Evolutionary conservation across 2,888 invertebrate species (phyloP).

Genomic region (Acanthosepion lycidas): DNA sequence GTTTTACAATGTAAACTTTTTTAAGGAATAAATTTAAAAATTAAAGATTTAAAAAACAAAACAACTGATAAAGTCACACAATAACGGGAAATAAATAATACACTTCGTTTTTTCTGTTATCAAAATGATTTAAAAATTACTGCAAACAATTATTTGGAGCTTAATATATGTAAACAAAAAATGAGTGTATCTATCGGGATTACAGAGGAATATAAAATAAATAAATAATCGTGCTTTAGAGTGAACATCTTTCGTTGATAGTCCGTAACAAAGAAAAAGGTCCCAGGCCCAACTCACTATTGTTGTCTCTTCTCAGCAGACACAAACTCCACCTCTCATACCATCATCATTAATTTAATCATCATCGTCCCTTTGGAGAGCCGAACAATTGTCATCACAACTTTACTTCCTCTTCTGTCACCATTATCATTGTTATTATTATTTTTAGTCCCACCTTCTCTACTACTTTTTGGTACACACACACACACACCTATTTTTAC

Average conservation of each 20-base stretch:
- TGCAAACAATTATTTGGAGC: no score
- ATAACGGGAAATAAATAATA: no score
- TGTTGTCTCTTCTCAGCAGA: background rate
- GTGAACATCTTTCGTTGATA: background rate
- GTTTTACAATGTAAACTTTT: no score
- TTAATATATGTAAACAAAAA: no score
- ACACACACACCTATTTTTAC: background rate
- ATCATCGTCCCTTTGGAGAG: background rate
- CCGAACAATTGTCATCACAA: conserved; percentile 18
- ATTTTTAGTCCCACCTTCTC: background rate
- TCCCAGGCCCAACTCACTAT: background rate
- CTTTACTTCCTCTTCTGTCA: background rate
- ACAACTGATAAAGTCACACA: no score
- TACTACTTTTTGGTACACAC: background rate
- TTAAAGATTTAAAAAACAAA: no score
- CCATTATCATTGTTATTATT: background rate
- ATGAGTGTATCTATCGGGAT: no score
- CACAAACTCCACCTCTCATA: background rate
- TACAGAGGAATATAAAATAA: background rate
- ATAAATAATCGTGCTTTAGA: background rate
- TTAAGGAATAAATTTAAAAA: no score
- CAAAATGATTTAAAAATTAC: no score
- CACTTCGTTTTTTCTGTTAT: no score
- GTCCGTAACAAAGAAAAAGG: conserved; percentile 4
- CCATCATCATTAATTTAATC: background rate